Evolutionary conservation across 2,797 vertebrate genomes (phyloP), one percentile per base, ranked within the genome.

Genomic region (Scolopax rusticola): DNA sequence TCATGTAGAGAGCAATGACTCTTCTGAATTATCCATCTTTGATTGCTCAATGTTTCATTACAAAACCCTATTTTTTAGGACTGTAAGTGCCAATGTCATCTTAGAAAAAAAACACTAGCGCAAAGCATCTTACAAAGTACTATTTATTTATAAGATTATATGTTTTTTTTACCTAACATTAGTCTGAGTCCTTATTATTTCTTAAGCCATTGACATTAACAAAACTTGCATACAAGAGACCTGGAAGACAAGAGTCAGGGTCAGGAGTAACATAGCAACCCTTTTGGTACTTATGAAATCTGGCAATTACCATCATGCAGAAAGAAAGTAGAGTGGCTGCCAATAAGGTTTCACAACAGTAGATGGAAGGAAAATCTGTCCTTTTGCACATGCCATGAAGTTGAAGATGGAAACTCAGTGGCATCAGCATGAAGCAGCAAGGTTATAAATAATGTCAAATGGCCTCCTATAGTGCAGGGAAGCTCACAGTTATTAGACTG

Each of bases 1-100:
- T 78, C 87, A 61, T 78, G 57, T 74, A 85, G 87, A 89, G 78
- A 85, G 69, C 57, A 87, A 75, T 83, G 81, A 64, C 78, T 81
- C 36, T 80, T 89, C 68, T 68, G 47, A 79, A 90, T 78, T 51
- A 67, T 61, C 81, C 45, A 5, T 91, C 70, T 67, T 77, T 5
- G 4, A 28, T 95, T 95, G 57, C 89, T 84, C 75, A 91, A 71
- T 12, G 25, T 83, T 85, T 89, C 75, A 89, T 85, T 41, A 59
- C 82, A 85, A 27, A 47, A 3, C 5, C 18, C 28, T 56, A 6
- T 76, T 80, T 81, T 70, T 56, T 65, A 57, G 56, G 50, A 71
- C 70, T 73, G 18, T 45, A 59, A 75, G 54, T 85, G 25, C 54
- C 94, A 89, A 96, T 74, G 81, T 94, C 94, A 89, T 87, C 64